Evolutionary conservation across 2,113 vertebrate species (phyloP), one percentile per base, ranked within the genome.

Genomic region (Poicephalus gulielmi): DNA sequence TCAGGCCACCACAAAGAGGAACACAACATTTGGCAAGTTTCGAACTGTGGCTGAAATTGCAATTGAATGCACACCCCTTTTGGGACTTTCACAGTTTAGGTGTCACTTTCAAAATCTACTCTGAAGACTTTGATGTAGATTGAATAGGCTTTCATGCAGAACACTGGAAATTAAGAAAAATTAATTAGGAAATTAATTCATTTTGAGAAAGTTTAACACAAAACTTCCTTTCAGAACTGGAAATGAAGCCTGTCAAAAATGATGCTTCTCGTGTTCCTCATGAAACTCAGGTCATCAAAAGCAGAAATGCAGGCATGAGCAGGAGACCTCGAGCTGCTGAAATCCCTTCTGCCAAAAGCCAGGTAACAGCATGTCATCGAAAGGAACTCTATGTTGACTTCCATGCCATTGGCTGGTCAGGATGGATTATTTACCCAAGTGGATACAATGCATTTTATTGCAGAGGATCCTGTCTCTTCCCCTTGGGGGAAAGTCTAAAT

Each of bases 371-470:
- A 0, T 99, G 99, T 68, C 98, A 98, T 91, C 96, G 97, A 11
- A 96, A 96, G 28, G 97, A 98, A 8, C 98, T 99, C 62, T 99
- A 98, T 0, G 98, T 99, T 13, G 98, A 99, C 96, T 99, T 99
- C 44, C 97, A 97, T 43, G 98, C 98, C 60, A 98, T 99, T 24
- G 98, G 99, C 74, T 99, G 98, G 98, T 98, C 98, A 3, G 98
- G 98, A 16, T 99, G 98, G 99, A 98, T 99, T 95, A 98, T 99
- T 95, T 98, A 98, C 10, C 98, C 98, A 1, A 96, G 97, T 30
- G 98, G 98, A 24, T 99, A 98, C 97, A 98, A 98, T 25, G 98
- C 98, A 7, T 98, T 98, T 95, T 97, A 98, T 80, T 99, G 98
- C 96, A 97, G 84, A 35, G 99, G 98, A 30, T 98, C 98, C 27